Percentiles rank a stretch among this genome's conserved stretches.
Evolutionary conservation across 2,113 vertebrate genomes (phyloP).

Genomic region (Rhea americana): DNA sequence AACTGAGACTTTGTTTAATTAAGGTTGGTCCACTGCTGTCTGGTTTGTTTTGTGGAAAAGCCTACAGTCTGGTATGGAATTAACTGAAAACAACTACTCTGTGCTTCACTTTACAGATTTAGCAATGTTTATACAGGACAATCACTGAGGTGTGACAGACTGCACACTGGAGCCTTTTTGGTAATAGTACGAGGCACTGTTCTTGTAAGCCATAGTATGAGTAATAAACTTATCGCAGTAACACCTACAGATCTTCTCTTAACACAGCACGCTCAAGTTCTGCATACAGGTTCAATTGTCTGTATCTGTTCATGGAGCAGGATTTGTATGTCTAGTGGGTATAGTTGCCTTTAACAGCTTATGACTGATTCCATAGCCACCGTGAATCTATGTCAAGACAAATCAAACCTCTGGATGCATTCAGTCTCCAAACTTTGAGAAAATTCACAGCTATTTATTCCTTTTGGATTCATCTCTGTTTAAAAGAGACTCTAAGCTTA

Average conservation of each 20-base stretch:
- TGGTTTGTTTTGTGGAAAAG: constrained; percentile 48
- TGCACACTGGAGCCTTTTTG: neutral
- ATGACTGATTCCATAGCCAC: neutral
- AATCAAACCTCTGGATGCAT: neutral
- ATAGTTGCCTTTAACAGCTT: neutral
- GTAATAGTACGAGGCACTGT: neutral
- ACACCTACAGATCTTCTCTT: neutral
- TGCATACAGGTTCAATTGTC: neutral
- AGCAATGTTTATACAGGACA: neutral
- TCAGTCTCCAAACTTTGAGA: neutral
- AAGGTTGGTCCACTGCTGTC: constrained; percentile 45
- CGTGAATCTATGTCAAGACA: neutral
- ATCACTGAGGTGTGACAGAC: neutral
- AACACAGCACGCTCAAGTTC: neutral
- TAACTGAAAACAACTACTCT: constrained; percentile 29
- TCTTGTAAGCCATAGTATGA: neutral
- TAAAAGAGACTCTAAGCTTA: neutral
- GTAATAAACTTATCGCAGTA: neutral
- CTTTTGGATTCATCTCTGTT: neutral
- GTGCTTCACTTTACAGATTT: neutral
- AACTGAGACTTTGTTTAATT: constrained; percentile 60
- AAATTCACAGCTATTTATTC: neutral
- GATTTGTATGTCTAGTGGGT: neutral
- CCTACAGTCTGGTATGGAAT: constrained; percentile 28
- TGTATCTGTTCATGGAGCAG: neutral